Base-by-base conservation (phyloP, 2,113 vertebrate genomes). In the Larimichthys crocea region DNA sequence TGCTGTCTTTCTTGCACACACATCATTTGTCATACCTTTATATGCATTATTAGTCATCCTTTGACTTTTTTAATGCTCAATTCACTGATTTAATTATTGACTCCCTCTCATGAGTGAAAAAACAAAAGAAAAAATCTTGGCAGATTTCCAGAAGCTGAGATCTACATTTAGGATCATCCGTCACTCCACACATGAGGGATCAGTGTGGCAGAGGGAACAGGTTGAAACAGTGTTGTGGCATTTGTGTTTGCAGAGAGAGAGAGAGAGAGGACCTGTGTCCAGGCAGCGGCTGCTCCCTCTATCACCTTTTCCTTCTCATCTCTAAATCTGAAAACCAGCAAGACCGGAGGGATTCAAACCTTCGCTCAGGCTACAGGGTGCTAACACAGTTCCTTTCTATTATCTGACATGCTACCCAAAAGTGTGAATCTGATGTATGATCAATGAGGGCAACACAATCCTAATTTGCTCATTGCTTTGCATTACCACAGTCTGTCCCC, bases 201-300 rank as follows among this genome's bases (percentile, higher is more conserved):
- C 88, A 60, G 88, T 83, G 61, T 77, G 62, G 76, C 70, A 35
- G 65, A 85, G 74, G 73, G 80, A 92, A 72, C 91, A 88, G 90
- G 80, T 77, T 92, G 80, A 91, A 83, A 60, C 63, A 53, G 80
- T 66, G 79, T 53, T 83, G 84, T 75, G 86, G 83, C 77, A 87
- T 91, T 88, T 84, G 67, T 83, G 67, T 83, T 26, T 84, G 50
- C 79, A 76, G 78, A 63, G 76, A 63, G 78, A 80, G 76, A 26
- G 81, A 76, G 78, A 63, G 78, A 63, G 78, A 80, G 76, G 80
- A 70, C 79, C 44, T 76, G 76, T 74, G 91, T 90, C 77, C 71
- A 79, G 35, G 75, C 16, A 10, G 16, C 48, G 3, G 9, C 68
- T 63, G 56, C 74, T 69, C 40, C 2, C 29, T 48, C 17, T 24